Evolutionary conservation across 2,888 invertebrate genomes (phyloP), one percentile per base, ranked within the genome.

Genomic region (Tryphoninae sp.): DNA sequence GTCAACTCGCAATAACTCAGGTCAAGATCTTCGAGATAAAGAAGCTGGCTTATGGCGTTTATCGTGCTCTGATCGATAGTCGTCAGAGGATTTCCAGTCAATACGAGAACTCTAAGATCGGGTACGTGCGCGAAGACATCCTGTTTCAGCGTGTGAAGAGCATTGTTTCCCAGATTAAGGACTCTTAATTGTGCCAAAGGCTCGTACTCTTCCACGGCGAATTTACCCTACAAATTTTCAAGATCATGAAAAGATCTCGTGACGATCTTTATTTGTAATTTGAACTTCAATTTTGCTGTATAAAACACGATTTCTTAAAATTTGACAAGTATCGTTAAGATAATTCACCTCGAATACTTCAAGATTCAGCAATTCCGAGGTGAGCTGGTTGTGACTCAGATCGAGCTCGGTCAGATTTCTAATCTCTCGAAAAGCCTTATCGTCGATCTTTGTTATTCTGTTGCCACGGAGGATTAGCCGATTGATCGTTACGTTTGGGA

Each of bases 101-200:
- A 92, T 86, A 94, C 94, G 65, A 98, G 90, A 13, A 94, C 93
- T 84, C 95, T 94, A 51, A 98, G 89, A 65, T 94, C 93, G 0
- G 95, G 93, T 2, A 95, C 91, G 88, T 97, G 97, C 86, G 96
- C 95, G 89, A 98, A 97, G 1, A 96, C 87, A 88, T 96, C 95
- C 68, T 93, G 93, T 87, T 96, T 90, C n/a, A 97, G 90, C 0
- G 94, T 94, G 86, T 96, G 95, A 0, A 97, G 90, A 23, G 93
- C 92, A 90, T 98, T 98, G 88, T 94, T 90, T 0, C 95, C 95
- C 80, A 98, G 92, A 87, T 95, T 94, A 19, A 97, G 92, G 4
- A 92, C 92, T 61, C 93, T 93, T 89, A 97, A 91, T 0, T 93
- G 91, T 22, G 89, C 90, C 22, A 96, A 90, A 0, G 96, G 96